phyloP scores from a whole-genome alignment of 2,113 vertebrate genomes.

The Tupaia tana region DNA sequence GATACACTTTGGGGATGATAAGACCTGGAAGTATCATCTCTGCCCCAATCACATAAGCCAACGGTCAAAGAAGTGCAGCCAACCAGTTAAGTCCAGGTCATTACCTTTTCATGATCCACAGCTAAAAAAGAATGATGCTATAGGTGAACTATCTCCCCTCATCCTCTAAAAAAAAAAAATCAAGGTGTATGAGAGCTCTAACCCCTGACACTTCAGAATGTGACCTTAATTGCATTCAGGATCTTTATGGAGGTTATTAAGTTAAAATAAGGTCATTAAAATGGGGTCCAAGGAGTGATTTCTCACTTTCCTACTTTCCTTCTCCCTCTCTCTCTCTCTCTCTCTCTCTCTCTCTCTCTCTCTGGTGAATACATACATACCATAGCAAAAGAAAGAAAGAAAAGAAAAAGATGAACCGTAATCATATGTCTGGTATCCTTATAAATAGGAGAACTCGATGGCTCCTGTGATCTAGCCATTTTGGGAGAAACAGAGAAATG shows the following conservation, averaged over 20 bases:
- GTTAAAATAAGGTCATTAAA: not conserved
- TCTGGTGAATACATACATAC: too few species aligned
- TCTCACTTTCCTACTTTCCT: too few species aligned
- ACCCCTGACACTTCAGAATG: not conserved
- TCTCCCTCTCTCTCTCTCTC: too few species aligned
- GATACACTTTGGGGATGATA: not conserved
- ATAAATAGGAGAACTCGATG: too few species aligned
- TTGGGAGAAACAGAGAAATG: too few species aligned
- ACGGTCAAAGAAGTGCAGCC: not conserved
- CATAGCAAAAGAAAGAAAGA: too few species aligned
- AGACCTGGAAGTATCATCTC: not conserved
- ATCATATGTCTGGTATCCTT: too few species aligned
- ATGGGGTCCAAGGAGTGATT: not conserved
- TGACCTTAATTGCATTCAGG: not conserved
- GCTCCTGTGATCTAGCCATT: too few species aligned
- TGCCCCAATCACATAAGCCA: not conserved
- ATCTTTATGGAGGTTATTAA: not conserved
- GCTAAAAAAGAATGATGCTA: constrained; percentile 9
- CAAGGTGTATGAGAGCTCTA: not conserved
- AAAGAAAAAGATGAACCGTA: too few species aligned
- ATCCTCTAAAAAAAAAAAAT: not conserved
- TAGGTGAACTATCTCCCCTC: not conserved
- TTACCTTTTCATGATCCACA: not conserved
- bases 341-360: too few species aligned
- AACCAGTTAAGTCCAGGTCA: not conserved